Evolutionary conservation across 2,113 vertebrate genomes (phyloP).

Genomic region (Pluvianellus socialis): DNA sequence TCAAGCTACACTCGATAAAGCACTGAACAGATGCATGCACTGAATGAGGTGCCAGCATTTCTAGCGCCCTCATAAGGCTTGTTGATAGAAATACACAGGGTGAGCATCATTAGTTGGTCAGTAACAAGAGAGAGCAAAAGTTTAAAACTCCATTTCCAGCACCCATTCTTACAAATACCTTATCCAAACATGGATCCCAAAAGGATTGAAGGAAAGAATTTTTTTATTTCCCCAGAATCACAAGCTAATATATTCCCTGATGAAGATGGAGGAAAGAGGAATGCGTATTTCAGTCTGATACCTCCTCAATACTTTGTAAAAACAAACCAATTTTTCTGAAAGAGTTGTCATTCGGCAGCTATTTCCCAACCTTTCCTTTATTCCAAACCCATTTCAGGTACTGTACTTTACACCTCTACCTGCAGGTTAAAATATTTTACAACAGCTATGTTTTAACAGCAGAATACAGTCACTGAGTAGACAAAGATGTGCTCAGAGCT

Average conservation of each 20-base stretch:
- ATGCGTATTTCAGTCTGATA: not conserved
- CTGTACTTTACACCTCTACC: not conserved
- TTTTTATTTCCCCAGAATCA: not conserved
- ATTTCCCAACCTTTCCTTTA: not conserved
- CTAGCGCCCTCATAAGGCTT: not conserved
- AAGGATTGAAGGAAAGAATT: not conserved
- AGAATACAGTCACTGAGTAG: slow-evolving; percentile 23
- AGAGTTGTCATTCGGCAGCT: not conserved
- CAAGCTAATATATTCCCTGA: not conserved
- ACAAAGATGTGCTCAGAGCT: slow-evolving; percentile 42
- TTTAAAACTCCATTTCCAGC: not conserved
- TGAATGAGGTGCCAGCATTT: not conserved
- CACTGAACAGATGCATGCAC: not conserved
- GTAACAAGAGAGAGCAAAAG: not conserved
- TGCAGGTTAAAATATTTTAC: slow-evolving; percentile 42
- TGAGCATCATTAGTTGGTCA: not conserved
- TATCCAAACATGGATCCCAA: not conserved
- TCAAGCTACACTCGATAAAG: not conserved
- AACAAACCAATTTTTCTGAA: not conserved
- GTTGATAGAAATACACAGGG: not conserved
- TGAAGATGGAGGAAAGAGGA: not conserved
- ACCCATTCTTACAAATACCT: not conserved
- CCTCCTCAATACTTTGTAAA: not conserved
- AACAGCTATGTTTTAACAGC: slow-evolving; percentile 29
- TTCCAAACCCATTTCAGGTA: not conserved